Evolutionary conservation across 2,888 invertebrate species (phyloP).

Genomic region (Scaptomyza reducta): DNA sequence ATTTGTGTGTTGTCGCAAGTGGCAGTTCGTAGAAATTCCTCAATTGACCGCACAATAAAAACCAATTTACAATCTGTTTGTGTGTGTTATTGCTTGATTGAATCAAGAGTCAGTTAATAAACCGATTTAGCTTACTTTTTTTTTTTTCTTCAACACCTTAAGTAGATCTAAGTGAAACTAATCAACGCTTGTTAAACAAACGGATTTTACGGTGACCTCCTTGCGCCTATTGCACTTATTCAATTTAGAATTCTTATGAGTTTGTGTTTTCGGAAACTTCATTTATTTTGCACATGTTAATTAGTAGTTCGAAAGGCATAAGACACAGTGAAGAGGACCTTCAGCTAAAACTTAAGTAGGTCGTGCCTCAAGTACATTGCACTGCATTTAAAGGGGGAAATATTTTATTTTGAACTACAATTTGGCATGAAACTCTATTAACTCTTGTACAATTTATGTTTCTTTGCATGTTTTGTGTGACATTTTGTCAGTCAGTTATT

Average conservation of each 20-base stretch:
- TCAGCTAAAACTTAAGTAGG: slow-evolving; percentile 54
- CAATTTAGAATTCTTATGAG: slow-evolving; percentile 53
- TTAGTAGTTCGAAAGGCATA: slow-evolving; percentile 25
- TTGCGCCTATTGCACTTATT: slow-evolving; percentile 57
- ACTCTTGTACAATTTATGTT: too few species aligned
- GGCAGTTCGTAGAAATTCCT: slow-evolving; percentile 36
- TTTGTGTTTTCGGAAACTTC: slow-evolving; percentile 1
- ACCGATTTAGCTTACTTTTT: slow-evolving; percentile 44
- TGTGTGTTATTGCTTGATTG: slow-evolving; percentile 55
- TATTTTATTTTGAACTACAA: neutral
- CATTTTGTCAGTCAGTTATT: slow-evolving; percentile 25
- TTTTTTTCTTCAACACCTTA: slow-evolving; percentile 61
- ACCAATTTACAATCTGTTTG: slow-evolving; percentile 57
- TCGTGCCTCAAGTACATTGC: slow-evolving; percentile 27
- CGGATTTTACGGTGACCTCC: slow-evolving; percentile 43
- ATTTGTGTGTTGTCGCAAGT: slow-evolving; percentile 13
- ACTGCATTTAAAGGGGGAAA: neutral
- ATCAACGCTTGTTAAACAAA: slow-evolving; percentile 45
- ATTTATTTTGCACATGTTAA: slow-evolving; percentile 26
- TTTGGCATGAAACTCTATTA: neutral
- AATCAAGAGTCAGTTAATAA: slow-evolving; percentile 68
- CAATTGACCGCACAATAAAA: slow-evolving; percentile 72
- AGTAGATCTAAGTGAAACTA: slow-evolving; percentile 52
- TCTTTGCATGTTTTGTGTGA: slow-evolving; percentile 20
- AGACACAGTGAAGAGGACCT: slow-evolving; percentile 48